phyloP scores from a whole-genome alignment of 1,140 invertebrate genomes.

The Drosophila malerkotliana region DNA sequence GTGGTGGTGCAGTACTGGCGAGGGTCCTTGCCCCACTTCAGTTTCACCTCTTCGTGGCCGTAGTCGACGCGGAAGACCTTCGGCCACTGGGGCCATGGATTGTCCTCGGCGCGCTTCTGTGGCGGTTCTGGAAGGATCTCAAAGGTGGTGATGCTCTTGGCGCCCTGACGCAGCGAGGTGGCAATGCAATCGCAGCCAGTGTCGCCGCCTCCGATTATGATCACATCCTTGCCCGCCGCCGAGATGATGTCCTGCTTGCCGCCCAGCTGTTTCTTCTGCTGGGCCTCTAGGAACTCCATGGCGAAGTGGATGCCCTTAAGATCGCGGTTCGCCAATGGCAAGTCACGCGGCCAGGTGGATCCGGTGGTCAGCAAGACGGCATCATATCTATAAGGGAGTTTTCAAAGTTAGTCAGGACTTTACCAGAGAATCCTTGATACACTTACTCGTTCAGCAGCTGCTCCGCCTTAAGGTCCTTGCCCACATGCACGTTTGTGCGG shows the following conservation, averaged over 20 bases:
- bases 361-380: slow-evolving; percentile 96
- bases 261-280: slow-evolving; percentile 98
- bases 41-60: slow-evolving; percentile 97
- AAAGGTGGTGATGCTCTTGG: slow-evolving; percentile 97
- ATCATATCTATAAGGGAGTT: slow-evolving; percentile 87
- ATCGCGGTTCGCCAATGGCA: slow-evolving; percentile 92
- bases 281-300: slow-evolving; percentile 98
- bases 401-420: neutral
- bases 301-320: slow-evolving; percentile 96
- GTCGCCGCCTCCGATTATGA: slow-evolving; percentile 99
- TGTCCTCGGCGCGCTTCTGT: slow-evolving; percentile 90
- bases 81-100: slow-evolving; percentile 99
- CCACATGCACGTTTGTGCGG: slow-evolving; percentile 95
- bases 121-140: slow-evolving; percentile 98
- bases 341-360: slow-evolving; percentile 97
- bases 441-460: slow-evolving; percentile 85
- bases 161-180: slow-evolving; percentile 97
- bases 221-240: slow-evolving; percentile 97
- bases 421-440: neutral
- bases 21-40: slow-evolving; percentile 97
- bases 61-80: slow-evolving; percentile 98
- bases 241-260: slow-evolving; percentile 86
- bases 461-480: slow-evolving; percentile 93
- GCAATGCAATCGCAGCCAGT: slow-evolving; percentile 99
- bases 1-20: slow-evolving; percentile 96